Base-by-base conservation (phyloP, 2,113 vertebrate species). In the Microtus oregoni region DNA sequence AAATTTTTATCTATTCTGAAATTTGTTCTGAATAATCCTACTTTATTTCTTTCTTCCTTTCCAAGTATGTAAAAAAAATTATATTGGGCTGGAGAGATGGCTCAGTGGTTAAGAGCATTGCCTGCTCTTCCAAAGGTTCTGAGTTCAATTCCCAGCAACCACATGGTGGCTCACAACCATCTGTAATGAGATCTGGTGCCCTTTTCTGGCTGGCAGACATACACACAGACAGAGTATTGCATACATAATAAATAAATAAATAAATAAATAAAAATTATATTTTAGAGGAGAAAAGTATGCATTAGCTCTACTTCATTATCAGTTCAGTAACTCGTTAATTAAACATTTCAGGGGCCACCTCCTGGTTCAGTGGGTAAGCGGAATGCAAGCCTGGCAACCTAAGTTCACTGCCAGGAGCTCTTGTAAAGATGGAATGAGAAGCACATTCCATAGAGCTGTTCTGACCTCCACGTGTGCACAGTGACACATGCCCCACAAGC, bases 251-350 rank as follows among this genome's bases (percentile, higher is more conserved):
- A 67, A 4, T 20, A 5, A 67, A 4, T 20, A 5, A 67, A 4
- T 20, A 5, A 67, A 4, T 20, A 5, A 67, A 4, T 20, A 67
- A 32, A 5, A 67, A 4, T 20, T 11, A 24, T 24, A 38, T 90
- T 86, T 63, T 95, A 41, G 28, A 65, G 73, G 55, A 78, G 24
- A 93, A 83, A 14, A 96, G 19, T 89, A 70, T 68, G 22, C 13
- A 58, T 93, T 88, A 90, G 67, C 77, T 93, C 17, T 85, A 38
- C 75, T 92, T 72, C 30, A 26, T 86, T 20, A 81, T 92, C 79
- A 88, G 58, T 90, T 89, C n/a, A 90, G 44, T 8, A 81, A 11
- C 79, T 94, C 76, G 20, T 75, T 89, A 86, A 63, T 72, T 76
- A 47, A 92, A 82, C 47, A 52, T 72, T 70, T 90, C 58, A 35